Conservation (phyloP, 2,113 vertebrate genomes). For the Penelope pileata region DNA sequence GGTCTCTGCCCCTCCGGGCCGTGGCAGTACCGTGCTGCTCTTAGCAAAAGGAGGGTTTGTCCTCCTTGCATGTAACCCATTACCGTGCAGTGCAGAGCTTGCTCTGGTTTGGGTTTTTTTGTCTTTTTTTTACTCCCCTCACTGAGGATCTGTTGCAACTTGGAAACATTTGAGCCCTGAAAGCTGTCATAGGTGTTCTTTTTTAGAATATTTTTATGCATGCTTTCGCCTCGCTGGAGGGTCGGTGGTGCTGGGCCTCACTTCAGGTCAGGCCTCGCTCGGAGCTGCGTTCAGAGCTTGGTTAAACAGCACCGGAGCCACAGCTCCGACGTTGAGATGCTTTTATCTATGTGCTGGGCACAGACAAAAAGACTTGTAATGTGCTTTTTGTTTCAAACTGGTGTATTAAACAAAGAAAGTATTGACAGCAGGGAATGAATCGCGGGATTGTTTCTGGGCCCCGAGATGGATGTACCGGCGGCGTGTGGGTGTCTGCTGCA, state of each 20-base stretch:
- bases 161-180: background rate
- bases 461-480: slow-evolving; percentile 61
- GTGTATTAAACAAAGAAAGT: slow-evolving; percentile 56
- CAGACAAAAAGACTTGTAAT: slow-evolving; percentile 43
- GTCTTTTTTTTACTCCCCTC: background rate
- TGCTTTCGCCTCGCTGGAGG: background rate
- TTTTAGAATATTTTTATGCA: background rate
- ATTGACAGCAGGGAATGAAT: slow-evolving; percentile 66
- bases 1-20: background rate
- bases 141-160: background rate
- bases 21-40: background rate
- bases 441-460: slow-evolving; percentile 45
- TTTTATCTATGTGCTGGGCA: slow-evolving; percentile 48
- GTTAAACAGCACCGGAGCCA: slow-evolving; percentile 45
- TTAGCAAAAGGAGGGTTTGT: background rate
- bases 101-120: background rate
- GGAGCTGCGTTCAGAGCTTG: slow-evolving; percentile 22
- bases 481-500: slow-evolving; percentile 57
- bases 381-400: slow-evolving; percentile 43
- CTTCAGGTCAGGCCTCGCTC: slow-evolving; percentile 9
- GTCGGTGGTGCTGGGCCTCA: background rate
- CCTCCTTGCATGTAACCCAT: background rate
- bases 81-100: background rate
- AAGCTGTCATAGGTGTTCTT: background rate
- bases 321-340: slow-evolving; percentile 41